phyloP scores from a whole-genome alignment of 2,888 invertebrate genomes.

The Drosophila subsilvestris region DNA sequence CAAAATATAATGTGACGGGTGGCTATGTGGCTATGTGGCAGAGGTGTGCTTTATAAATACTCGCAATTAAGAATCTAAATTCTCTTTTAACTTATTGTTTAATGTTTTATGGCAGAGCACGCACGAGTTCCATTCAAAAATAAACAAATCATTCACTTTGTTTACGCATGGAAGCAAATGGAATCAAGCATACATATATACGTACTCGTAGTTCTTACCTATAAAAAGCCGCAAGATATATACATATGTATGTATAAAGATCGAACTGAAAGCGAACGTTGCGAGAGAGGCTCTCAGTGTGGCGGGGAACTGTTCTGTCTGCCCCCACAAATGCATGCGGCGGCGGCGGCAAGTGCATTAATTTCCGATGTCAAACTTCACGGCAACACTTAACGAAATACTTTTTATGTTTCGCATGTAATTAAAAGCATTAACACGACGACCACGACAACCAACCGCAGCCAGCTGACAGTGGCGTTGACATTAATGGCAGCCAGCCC shows the following conservation, averaged over 20 bases:
- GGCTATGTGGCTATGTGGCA: not conserved
- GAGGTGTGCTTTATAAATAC: slow-evolving; percentile 45
- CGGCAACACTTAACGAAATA: slow-evolving; percentile 67
- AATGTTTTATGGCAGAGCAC: not conserved
- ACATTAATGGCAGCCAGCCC: slow-evolving; percentile 67
- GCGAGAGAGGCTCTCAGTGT: not conserved
- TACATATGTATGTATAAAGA: not conserved
- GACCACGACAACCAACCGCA: slow-evolving; percentile 35
- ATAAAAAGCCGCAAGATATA: slow-evolving; percentile 13
- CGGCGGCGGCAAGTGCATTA: slow-evolving; percentile 56
- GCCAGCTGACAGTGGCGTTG: slow-evolving; percentile 52
- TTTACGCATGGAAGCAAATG: slow-evolving; percentile 14
- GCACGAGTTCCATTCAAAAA: slow-evolving; percentile 11
- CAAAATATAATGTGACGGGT: slow-evolving; percentile 4
- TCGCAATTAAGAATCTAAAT: not conserved
- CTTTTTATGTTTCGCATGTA: slow-evolving; percentile 62
- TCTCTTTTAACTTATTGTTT: slow-evolving; percentile 7
- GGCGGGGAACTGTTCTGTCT: slow-evolving; percentile 25
- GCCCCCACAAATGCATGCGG: slow-evolving; percentile 40
- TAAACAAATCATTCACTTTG: slow-evolving; percentile 26
- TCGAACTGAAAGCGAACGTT: slow-evolving; percentile 1
- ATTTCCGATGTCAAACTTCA: slow-evolving; percentile 72
- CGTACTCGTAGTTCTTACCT: slow-evolving; percentile 16
- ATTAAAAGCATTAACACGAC: slow-evolving; percentile 70
- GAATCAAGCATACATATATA: not conserved